Evolutionary conservation across 2,888 invertebrate species (phyloP).

Genomic region (Xylota sylvarum): DNA sequence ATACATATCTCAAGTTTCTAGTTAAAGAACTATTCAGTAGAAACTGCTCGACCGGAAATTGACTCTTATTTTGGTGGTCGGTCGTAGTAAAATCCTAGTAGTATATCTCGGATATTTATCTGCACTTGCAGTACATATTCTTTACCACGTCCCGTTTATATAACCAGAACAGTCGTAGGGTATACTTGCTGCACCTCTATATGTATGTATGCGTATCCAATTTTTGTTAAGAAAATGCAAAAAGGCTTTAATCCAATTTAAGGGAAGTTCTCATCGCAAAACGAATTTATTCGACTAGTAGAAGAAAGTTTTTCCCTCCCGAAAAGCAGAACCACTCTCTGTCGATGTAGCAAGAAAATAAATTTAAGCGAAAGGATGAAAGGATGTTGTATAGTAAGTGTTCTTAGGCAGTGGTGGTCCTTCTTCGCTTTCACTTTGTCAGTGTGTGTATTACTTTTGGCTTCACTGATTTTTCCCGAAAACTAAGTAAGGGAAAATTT

Average conservation of each 20-base stretch:
- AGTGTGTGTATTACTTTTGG: constrained; percentile 20
- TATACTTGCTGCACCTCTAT: not conserved
- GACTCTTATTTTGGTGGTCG: constrained; percentile 38
- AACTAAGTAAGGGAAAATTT: constrained; percentile 18
- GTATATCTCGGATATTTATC: constrained; percentile 31
- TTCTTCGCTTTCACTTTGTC: constrained; percentile 4
- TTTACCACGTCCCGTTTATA: no score
- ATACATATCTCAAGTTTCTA: not conserved
- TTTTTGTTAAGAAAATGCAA: constrained; percentile 36
- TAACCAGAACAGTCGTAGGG: not conserved
- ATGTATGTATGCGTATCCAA: not conserved
- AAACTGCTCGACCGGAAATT: constrained; percentile 44
- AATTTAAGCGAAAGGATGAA: constrained; percentile 12
- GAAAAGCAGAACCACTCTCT: constrained; percentile 33
- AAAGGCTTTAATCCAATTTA: constrained; percentile 68
- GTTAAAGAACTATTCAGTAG: constrained; percentile 17
- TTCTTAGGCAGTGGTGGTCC: not conserved
- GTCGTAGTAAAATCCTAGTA: constrained; percentile 6
- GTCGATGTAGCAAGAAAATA: constrained; percentile 42
- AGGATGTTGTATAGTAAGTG: constrained; percentile 30
- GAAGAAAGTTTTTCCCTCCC: constrained; percentile 42
- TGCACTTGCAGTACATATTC: not conserved
- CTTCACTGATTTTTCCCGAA: constrained; percentile 39
- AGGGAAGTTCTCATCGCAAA: constrained; percentile 45
- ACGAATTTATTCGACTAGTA: constrained; percentile 32